Conservation (phyloP, 2,888 invertebrate species). For the Vanessa cardui region DNA sequence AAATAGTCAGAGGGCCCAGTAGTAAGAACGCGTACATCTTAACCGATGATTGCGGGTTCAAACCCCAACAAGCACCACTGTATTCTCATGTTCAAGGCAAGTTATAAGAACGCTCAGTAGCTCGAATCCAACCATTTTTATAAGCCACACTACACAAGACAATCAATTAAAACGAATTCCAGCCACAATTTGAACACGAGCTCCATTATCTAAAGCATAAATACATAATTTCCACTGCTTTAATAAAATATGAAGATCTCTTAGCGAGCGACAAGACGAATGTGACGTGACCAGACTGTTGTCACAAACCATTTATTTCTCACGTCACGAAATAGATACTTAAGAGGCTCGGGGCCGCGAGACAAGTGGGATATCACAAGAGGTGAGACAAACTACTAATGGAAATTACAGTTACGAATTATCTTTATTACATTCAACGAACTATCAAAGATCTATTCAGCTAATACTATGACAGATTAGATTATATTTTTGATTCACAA, state of each 20-base stretch:
- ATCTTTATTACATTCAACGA: background rate
- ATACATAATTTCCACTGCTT: background rate
- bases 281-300: conserved; percentile 17
- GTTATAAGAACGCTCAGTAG: too few relatives aligned
- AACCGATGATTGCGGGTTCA: too few relatives aligned
- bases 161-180: too few relatives aligned
- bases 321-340: conserved; percentile 14
- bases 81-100: too few relatives aligned
- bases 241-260: conserved; percentile 16
- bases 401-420: background rate
- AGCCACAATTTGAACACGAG: background rate
- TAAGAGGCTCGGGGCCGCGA: conserved; percentile 3
- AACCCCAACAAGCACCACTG: too few relatives aligned
- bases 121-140: too few relatives aligned
- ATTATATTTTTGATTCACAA: too few relatives aligned
- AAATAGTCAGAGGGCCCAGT: too few relatives aligned
- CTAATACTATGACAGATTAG: too few relatives aligned
- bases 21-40: too few relatives aligned
- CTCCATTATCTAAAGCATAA: background rate
- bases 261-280: conserved; percentile 11
- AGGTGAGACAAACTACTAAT: background rate
- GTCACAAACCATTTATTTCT: conserved; percentile 17
- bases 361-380: background rate
- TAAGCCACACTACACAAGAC: too few relatives aligned
- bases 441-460: too few relatives aligned